These are phyloP conservation scores for Gortyna flavago DNA, from an alignment of 2,888 invertebrate genomes.

Conservation along the genomic window DNA sequence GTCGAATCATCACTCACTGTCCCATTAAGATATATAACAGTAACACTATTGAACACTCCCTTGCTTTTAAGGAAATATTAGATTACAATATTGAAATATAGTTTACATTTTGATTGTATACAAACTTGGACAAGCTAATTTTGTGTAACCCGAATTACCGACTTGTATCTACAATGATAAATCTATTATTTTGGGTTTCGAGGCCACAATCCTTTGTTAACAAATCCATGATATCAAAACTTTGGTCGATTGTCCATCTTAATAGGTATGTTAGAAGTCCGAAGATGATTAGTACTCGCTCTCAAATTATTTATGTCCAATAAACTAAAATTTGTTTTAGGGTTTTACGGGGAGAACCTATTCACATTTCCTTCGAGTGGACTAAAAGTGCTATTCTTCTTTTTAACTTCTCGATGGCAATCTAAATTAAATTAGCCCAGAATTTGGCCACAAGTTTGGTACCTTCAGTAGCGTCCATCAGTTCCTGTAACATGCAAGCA, in stretches of 20 bases:
- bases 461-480: background rate
- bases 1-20: conserved; percentile 55
- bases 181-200: background rate
- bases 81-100: conserved; percentile 49
- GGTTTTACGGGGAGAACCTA: background rate
- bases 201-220: background rate
- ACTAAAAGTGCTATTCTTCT: background rate
- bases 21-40: conserved; percentile 39
- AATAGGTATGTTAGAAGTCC: background rate
- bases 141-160: background rate
- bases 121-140: background rate
- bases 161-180: conserved; percentile 4
- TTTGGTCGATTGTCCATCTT: background rate
- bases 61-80: conserved; percentile 49
- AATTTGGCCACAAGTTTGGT: background rate
- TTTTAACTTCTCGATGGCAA: too few species aligned
- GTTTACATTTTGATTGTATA: conserved; percentile 16
- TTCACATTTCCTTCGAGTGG: background rate
- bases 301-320: background rate
- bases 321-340: background rate
- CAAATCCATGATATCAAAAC: background rate
- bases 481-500: background rate
- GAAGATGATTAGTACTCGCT: background rate
- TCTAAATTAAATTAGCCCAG: background rate
- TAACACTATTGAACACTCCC: conserved; percentile 44